phyloP scores from a whole-genome alignment of 1,140 invertebrate species.

The Panagrolaimus sp. region DNA sequence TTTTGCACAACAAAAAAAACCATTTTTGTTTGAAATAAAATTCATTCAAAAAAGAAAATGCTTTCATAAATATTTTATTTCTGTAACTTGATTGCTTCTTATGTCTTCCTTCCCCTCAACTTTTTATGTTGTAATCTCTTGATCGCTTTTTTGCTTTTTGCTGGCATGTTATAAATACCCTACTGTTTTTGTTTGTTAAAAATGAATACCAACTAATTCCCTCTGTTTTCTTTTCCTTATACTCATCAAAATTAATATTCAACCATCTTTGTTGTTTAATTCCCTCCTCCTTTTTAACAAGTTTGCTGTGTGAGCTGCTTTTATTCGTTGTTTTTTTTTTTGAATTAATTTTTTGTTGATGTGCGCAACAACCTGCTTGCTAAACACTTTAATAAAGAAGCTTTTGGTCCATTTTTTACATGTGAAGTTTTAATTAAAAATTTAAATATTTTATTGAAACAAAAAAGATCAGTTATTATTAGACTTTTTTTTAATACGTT shows the following conservation, averaged over 20 bases:
- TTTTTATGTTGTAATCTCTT: constrained; percentile 21
- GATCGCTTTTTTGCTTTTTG: constrained; percentile 7
- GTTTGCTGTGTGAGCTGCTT: not conserved
- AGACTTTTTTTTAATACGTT: no score
- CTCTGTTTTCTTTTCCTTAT: no score
- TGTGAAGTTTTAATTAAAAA: no score
- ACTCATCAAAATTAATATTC: no score
- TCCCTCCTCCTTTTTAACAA: not conserved
- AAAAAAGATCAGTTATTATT: no score
- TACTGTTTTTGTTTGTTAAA: not conserved
- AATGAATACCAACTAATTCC: not conserved
- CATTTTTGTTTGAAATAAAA: no score
- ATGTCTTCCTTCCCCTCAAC: not conserved
- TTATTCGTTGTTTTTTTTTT: not conserved
- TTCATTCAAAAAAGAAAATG: no score
- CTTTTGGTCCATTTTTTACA: no score
- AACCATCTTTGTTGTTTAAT: not conserved
- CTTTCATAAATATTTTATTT: no score
- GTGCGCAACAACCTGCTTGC: not conserved
- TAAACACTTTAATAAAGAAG: no score
- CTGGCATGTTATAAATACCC: not conserved
- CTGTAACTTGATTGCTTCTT: not conserved
- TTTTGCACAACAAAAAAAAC: no score
- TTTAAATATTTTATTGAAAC: no score
- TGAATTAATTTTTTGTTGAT: not conserved